These are phyloP conservation scores for Microctenopoma stevenorrisi DNA, from an alignment of 2,797 vertebrate genomes.

Conservation along the genomic window DNA sequence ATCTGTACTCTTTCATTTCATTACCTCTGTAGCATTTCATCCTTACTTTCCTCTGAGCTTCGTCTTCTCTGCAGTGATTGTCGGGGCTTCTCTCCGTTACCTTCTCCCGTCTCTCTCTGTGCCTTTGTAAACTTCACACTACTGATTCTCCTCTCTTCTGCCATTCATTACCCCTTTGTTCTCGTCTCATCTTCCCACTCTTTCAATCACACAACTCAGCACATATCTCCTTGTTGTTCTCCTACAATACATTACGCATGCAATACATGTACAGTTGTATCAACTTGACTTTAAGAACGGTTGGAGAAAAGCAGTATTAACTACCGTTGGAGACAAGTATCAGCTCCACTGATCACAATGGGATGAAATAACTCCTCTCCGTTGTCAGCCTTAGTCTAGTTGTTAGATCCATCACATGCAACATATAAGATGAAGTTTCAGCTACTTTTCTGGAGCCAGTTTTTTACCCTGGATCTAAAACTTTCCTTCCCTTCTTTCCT, in stretches of 20 bases:
- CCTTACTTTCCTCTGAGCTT: background rate
- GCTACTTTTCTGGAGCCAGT: background rate
- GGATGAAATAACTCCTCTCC: background rate
- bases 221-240: background rate
- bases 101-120: background rate
- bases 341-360: background rate
- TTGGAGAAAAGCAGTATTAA: too few relatives aligned
- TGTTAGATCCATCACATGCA: background rate
- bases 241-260: background rate
- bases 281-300: too few relatives aligned
- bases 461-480: background rate
- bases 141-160: background rate
- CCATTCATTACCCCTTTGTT: background rate
- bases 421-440: background rate
- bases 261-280: too few relatives aligned
- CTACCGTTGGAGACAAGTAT: too few relatives aligned
- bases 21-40: background rate
- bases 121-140: too few relatives aligned
- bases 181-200: background rate
- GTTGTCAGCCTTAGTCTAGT: too few relatives aligned
- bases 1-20: slow-evolving; percentile 9
- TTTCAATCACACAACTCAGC: slow-evolving; percentile 1
- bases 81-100: slow-evolving; percentile 4
- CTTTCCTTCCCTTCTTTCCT: background rate
- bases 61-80: background rate